These are phyloP conservation scores for Andrena flavipes DNA, from an alignment of 2,888 invertebrate species.

Conservation along the genomic window DNA sequence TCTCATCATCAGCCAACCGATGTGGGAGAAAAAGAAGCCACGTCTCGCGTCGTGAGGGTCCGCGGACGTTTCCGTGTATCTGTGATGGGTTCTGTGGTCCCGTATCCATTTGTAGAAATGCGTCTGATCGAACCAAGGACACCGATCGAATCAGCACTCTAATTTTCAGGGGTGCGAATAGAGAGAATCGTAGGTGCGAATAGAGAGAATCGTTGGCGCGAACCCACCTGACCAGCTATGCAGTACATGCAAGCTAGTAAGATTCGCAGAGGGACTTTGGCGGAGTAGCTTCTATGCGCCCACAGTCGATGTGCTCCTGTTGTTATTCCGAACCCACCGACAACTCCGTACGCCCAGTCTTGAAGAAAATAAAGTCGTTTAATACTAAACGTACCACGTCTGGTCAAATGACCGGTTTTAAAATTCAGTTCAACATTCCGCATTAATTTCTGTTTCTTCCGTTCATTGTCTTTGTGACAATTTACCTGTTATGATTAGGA, in stretches of 20 bases:
- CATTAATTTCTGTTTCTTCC: too few relatives aligned
- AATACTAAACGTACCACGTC: neutral
- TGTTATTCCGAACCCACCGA: slow-evolving; percentile 90
- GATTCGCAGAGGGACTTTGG: slow-evolving; percentile 90
- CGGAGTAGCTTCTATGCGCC: slow-evolving; percentile 96
- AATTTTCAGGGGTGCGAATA: neutral
- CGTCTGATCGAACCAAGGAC: slow-evolving; percentile 70
- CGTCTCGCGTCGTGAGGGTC: slow-evolving; percentile 94
- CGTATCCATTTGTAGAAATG: slow-evolving; percentile 80
- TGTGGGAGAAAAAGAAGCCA: slow-evolving; percentile 97
- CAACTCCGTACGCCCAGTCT: slow-evolving; percentile 73
- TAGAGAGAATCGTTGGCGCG: neutral
- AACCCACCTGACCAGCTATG: slow-evolving; percentile 92
- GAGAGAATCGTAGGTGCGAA: slow-evolving; percentile 21
- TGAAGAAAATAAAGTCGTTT: neutral
- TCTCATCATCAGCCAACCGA: slow-evolving; percentile 94
- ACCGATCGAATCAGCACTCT: neutral
- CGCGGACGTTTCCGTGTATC: slow-evolving; percentile 91
- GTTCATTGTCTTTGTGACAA: too few relatives aligned
- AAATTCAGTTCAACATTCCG: too few relatives aligned
- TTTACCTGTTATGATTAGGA: too few relatives aligned
- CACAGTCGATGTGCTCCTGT: slow-evolving; percentile 97
- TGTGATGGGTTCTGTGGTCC: slow-evolving; percentile 91
- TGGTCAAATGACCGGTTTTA: too few relatives aligned
- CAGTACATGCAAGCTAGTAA: slow-evolving; percentile 94